phyloP scores from a whole-genome alignment of 1,140 invertebrate genomes.

The Hylyphantes graminicola region DNA sequence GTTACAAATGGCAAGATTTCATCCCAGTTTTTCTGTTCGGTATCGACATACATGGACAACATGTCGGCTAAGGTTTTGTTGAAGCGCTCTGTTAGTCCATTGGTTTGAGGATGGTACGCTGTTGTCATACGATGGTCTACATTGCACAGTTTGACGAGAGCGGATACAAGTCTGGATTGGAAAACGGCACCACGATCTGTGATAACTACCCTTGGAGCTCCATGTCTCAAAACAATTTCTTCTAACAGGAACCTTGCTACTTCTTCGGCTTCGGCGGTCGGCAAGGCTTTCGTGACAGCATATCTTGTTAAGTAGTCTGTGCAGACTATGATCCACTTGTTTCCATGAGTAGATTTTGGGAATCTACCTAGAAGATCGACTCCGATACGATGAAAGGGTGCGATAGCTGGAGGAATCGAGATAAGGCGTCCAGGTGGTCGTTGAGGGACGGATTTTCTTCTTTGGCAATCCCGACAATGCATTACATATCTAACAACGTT shows the following conservation, averaged over 20 bases:
- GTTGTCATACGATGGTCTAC: no score
- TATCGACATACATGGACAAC: no score
- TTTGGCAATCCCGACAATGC: not conserved
- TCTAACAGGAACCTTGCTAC: not conserved
- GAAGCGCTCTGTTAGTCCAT: no score
- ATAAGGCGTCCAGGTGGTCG: not conserved
- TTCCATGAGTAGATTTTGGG: not conserved
- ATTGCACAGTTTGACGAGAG: no score
- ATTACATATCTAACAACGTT: conserved; percentile 1
- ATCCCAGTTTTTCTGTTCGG: no score
- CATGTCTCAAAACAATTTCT: no score
- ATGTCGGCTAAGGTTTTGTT: no score
- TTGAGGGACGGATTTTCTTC: not conserved
- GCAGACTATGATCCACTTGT: conserved; percentile 2
- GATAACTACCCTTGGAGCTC: no score
- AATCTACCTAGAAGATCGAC: not conserved
- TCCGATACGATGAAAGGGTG: not conserved
- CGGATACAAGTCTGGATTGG: no score
- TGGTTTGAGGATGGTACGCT: no score
- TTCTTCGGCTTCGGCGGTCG: conserved; percentile 2
- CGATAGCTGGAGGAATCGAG: not conserved
- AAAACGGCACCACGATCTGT: no score
- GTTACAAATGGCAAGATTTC: no score
- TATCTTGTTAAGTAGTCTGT: not conserved
- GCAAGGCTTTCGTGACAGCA: not conserved